These are phyloP conservation scores for Etheostoma cragini DNA, from an alignment of 2,113 vertebrate species.

Conservation along the genomic window DNA sequence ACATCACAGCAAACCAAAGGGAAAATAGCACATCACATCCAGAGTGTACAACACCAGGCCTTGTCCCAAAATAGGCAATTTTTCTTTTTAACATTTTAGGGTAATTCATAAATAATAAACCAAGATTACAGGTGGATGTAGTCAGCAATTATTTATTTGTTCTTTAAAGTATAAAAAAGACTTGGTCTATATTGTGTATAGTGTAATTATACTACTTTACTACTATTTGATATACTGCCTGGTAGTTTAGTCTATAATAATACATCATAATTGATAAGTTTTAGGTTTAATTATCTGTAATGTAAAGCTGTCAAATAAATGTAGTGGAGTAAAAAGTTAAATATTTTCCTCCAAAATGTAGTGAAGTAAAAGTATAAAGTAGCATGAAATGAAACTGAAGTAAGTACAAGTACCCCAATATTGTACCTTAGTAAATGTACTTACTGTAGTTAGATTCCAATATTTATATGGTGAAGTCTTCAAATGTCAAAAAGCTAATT, in stretches of 20 bases:
- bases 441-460: background rate
- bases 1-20: constrained; percentile 55
- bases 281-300: too few species aligned
- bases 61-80: constrained; percentile 35
- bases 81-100: background rate
- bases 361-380: background rate
- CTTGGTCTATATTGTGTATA: background rate
- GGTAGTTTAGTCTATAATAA: background rate
- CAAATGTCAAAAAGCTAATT: background rate
- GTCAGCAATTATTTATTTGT: background rate
- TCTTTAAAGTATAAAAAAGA: background rate
- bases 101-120: background rate
- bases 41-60: constrained; percentile 23
- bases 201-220: background rate
- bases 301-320: background rate
- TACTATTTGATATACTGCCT: background rate
- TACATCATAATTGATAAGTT: background rate
- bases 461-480: background rate
- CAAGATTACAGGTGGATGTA: background rate
- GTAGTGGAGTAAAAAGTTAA: background rate
- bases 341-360: background rate
- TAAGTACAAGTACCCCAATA: background rate
- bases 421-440: background rate
- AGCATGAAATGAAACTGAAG: background rate
- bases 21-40: constrained; percentile 38